Evolutionary conservation across 2,888 invertebrate species (phyloP).

Genomic region (Stenoptilia bipunctidactyla): DNA sequence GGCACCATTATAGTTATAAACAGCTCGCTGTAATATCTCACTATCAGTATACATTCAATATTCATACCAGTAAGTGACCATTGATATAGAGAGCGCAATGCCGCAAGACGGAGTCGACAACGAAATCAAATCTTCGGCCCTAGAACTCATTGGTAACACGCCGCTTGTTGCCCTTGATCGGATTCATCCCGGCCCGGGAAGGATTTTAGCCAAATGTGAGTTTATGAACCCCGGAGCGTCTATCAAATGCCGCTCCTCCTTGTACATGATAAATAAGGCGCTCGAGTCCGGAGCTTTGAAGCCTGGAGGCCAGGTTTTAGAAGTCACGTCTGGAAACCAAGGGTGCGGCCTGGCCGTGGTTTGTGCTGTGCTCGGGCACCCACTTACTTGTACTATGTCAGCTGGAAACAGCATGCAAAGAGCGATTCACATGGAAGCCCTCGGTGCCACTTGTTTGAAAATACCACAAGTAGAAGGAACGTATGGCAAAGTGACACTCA

Average conservation of each 20-base stretch:
- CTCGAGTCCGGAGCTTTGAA: slow-evolving; percentile 34
- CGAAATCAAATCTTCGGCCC: slow-evolving; percentile 52
- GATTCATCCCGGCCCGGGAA: slow-evolving; percentile 46
- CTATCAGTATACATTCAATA: not conserved
- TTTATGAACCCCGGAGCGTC: slow-evolving; percentile 63
- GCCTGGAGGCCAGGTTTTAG: slow-evolving; percentile 44
- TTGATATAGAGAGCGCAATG: slow-evolving; percentile 13
- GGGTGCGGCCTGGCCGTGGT: slow-evolving; percentile 59
- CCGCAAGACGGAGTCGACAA: slow-evolving; percentile 24
- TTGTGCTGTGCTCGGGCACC: slow-evolving; percentile 51
- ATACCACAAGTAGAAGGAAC: slow-evolving; percentile 58
- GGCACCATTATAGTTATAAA: not conserved
- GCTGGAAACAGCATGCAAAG: slow-evolving; percentile 55
- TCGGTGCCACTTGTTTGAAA: slow-evolving; percentile 49
- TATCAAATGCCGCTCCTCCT: slow-evolving; percentile 52
- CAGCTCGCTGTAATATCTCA: not conserved
- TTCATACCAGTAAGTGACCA: not conserved
- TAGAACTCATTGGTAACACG: slow-evolving; percentile 58
- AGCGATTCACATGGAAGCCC: slow-evolving; percentile 59
- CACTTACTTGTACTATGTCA: slow-evolving; percentile 54
- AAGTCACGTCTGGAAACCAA: slow-evolving; percentile 59
- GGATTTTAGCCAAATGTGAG: slow-evolving; percentile 58
- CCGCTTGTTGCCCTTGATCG: slow-evolving; percentile 58
- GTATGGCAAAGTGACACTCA: slow-evolving; percentile 52
- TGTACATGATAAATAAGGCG: slow-evolving; percentile 48